Conservation (phyloP, 2,797 vertebrate genomes). For the Todus mexicanus region DNA sequence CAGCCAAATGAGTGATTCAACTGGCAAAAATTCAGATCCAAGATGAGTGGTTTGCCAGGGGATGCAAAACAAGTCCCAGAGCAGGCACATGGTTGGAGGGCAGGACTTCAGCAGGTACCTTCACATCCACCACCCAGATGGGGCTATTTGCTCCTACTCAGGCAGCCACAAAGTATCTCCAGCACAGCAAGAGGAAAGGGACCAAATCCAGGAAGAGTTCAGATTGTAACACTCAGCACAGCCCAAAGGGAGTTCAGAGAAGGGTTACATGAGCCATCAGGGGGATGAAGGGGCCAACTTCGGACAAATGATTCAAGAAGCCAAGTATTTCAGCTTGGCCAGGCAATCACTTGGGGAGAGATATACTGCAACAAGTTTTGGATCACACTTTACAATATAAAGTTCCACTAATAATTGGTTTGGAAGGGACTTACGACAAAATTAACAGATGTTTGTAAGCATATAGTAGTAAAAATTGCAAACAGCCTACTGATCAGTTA, state of each 20-base stretch:
- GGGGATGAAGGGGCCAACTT: constrained; percentile 5
- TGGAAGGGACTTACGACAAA: not conserved
- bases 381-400: constrained; percentile 12
- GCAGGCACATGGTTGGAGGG: not conserved
- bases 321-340: constrained; percentile 54
- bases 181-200: not conserved
- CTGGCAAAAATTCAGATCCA: constrained; percentile 38
- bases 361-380: not conserved
- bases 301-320: constrained; percentile 44
- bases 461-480: not conserved
- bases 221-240: constrained; percentile 25
- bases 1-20: constrained; percentile 37
- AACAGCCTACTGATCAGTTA: not conserved
- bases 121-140: not conserved
- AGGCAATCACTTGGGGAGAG: constrained; percentile 26
- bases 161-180: not conserved
- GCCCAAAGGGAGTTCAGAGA: constrained; percentile 60
- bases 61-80: constrained; percentile 26
- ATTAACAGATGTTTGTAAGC: constrained; percentile 3
- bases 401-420: constrained; percentile 2
- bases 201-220: constrained; percentile 38
- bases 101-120: not conserved
- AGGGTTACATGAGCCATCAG: constrained; percentile 34
- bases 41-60: not conserved
- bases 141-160: not conserved